phyloP scores from a whole-genome alignment of 2,113 vertebrate species.

The Sula dactylatra region DNA sequence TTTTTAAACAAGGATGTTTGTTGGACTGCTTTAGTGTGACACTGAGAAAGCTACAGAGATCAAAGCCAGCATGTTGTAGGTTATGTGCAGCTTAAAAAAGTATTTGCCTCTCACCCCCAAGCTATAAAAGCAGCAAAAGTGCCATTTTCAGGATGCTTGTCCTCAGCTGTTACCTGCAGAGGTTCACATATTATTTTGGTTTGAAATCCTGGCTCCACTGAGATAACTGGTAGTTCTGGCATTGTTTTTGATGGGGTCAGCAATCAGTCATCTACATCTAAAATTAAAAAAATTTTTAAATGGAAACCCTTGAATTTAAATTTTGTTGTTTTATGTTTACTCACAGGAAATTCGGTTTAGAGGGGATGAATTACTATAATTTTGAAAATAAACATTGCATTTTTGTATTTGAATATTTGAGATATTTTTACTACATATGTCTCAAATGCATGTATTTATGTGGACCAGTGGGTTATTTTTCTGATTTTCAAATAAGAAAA shows the following conservation, averaged over 20 bases:
- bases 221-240: background rate
- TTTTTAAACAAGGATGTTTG: background rate
- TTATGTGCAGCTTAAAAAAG: background rate
- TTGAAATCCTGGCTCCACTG: background rate
- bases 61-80: background rate
- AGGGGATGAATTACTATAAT: background rate
- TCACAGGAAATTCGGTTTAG: background rate
- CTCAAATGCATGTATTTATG: background rate
- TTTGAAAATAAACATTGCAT: background rate
- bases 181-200: background rate
- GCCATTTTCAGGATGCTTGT: background rate
- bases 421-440: background rate
- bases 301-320: background rate
- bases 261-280: background rate
- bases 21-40: background rate
- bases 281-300: background rate
- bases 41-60: background rate
- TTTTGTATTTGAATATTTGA: background rate
- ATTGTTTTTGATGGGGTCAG: background rate
- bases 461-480: background rate
- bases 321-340: background rate
- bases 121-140: background rate
- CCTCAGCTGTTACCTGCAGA: background rate
- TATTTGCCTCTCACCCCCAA: background rate
- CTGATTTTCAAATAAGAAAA: background rate